These are phyloP conservation scores for Pelagia noctiluca DNA, from an alignment of 30 jellyfish, hydroid and myxozoan genomes.

Conservation along the genomic window DNA sequence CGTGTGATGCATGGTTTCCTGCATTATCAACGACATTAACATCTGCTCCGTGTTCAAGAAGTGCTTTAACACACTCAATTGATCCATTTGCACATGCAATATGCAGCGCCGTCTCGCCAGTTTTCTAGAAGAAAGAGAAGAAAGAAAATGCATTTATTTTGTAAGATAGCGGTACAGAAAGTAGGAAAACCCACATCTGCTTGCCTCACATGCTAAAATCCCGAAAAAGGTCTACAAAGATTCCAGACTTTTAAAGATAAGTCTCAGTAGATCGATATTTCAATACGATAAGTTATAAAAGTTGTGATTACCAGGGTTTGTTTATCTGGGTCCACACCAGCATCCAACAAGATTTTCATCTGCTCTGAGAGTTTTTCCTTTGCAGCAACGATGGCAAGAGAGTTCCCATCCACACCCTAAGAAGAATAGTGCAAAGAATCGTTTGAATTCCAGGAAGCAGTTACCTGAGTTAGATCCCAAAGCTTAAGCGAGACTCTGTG, in stretches of 20 bases:
- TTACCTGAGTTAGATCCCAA: no score
- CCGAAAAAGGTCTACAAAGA: no score
- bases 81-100: slow-evolving; percentile 73
- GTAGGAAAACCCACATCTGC: neutral
- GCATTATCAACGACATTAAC: slow-evolving; percentile 62
- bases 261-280: no score
- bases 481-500: no score
- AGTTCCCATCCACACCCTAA: slow-evolving; percentile 78
- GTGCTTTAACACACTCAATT: slow-evolving; percentile 71
- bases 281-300: neutral
- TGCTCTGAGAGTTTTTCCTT: slow-evolving; percentile 69
- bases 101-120: slow-evolving; percentile 89
- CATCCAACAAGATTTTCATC: slow-evolving; percentile 71
- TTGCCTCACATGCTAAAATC: neutral
- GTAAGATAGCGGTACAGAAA: no score
- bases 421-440: neutral
- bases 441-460: no score
- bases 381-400: slow-evolving; percentile 75
- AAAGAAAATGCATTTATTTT: neutral
- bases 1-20: slow-evolving; percentile 76
- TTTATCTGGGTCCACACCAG: slow-evolving; percentile 86
- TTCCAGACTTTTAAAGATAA: no score
- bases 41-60: slow-evolving; percentile 77
- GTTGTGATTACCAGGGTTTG: slow-evolving; percentile 57
- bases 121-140: slow-evolving; percentile 22